A percentile compares a stretch with the other conserved stretches of the same genome.
phyloP scores from a whole-genome alignment of 1,140 invertebrate genomes.

The Himalopsyche phryganea region DNA sequence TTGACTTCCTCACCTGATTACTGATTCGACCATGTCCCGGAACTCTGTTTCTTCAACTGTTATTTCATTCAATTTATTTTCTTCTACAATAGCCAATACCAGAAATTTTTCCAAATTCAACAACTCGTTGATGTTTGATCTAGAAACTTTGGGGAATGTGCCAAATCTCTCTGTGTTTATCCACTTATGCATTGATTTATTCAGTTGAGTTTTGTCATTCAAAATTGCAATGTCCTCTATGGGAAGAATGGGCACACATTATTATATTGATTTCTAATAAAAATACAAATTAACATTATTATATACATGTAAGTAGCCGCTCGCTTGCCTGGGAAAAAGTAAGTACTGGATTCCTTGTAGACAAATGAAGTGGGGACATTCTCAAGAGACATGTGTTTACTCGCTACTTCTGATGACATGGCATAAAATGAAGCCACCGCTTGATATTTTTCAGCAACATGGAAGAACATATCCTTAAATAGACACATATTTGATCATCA shows the following conservation, averaged over 20 bases:
- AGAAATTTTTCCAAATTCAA: conserved; percentile 82
- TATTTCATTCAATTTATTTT: conserved; percentile 81
- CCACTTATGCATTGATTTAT: conserved; percentile 76
- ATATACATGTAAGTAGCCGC: conserved; percentile 37
- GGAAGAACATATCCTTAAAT: conserved; percentile 69
- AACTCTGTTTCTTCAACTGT: conserved; percentile 79
- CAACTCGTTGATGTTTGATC: conserved; percentile 78
- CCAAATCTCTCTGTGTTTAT: conserved; percentile 87
- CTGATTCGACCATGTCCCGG: conserved; percentile 77
- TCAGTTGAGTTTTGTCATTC: conserved; percentile 55
- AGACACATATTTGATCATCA: too few species aligned
- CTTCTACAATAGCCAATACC: conserved; percentile 81
- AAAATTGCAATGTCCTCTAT: conserved; percentile 49
- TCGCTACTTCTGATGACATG: conserved; percentile 63
- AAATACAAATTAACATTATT: conserved; percentile 2
- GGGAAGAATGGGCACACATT: conserved; percentile 34
- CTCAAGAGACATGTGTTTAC: conserved; percentile 63
- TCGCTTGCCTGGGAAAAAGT: conserved; percentile 65
- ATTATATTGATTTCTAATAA: neutral
- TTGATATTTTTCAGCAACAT: conserved; percentile 73
- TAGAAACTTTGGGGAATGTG: conserved; percentile 83
- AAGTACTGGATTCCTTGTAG: conserved; percentile 75
- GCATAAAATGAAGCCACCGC: conserved; percentile 84
- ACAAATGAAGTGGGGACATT: conserved; percentile 73
- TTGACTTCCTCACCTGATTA: conserved; percentile 65